Evolutionary conservation across 2,113 vertebrate genomes (phyloP), one percentile per base, ranked within the genome.

Genomic region (Etia nguti): DNA sequence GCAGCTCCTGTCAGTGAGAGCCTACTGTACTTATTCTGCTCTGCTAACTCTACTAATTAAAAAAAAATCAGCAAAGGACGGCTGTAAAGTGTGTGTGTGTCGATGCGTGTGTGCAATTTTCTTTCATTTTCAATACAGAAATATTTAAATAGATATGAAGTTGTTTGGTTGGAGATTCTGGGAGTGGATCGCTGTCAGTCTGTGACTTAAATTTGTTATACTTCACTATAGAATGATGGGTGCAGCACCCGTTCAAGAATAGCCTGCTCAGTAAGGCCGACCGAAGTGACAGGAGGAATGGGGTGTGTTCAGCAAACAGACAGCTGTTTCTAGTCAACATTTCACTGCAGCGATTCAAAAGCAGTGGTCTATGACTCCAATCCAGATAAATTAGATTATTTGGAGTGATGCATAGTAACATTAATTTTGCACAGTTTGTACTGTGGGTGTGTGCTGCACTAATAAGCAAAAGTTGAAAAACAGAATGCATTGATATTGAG

Each of bases 41-140:
- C 92, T 80, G 91, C 85, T 90, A 90, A 81, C 85, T 88, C 80
- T 70, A 86, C 81, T 94, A 90, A 92, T 91, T 79, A 87, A 94
- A 93, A 94, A 90, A 88, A 82, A 87, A 89, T 90, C 80, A 87
- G 31, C 18, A 68, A 31, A 54, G n/a, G 41, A 36, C 5, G 10
- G 20, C 16, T 6, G 18, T 82, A 73, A 81, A 59, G 50, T 86
- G 59, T 56, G 55, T 82, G 54, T 65, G 73, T 59, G 80, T 50
- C 5, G 46, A 34, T 48, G 31, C 10, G 36, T 46, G 50, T 26
- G 68, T 26, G 4, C 10, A 29, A 7, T 57, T 85, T 90, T 3
- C 79, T 82, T 82, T 65, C 2, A 54, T 86, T 83, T 77, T 4
- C 6, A 4, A 10, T 79, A 41, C 22, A 81, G 84, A 79, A 65